Conservation (phyloP, 1,140 invertebrate genomes). For the Cephus cinctus region DNA sequence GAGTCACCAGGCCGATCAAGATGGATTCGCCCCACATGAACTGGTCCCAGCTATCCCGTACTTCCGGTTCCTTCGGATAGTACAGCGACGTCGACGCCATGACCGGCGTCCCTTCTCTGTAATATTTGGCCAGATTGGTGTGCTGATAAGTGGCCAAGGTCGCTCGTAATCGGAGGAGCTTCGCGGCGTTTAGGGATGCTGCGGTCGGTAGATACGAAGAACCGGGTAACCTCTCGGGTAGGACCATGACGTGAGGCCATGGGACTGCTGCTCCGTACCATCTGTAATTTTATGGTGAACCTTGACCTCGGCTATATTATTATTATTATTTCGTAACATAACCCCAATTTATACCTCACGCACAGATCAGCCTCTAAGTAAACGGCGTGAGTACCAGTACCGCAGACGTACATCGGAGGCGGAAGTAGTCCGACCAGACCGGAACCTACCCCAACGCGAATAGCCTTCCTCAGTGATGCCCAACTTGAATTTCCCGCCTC, state of each 20-base stretch:
- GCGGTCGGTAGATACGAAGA: slow-evolving; percentile 12
- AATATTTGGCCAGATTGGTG: slow-evolving; percentile 14
- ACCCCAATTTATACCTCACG: slow-evolving; percentile 18
- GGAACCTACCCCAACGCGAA: slow-evolving; percentile 18
- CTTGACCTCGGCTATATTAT: not conserved
- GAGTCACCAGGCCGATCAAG: slow-evolving; percentile 25
- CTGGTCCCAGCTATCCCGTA: slow-evolving; percentile 13
- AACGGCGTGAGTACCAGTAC: slow-evolving; percentile 1
- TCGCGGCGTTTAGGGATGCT: slow-evolving; percentile 10
- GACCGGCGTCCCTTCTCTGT: slow-evolving; percentile 13
- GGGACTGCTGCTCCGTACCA: slow-evolving; percentile 26
- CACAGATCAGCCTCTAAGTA: slow-evolving; percentile 23
- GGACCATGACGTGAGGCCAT: slow-evolving; percentile 21
- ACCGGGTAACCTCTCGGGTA: slow-evolving; percentile 23
- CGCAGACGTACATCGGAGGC: slow-evolving; percentile 26
- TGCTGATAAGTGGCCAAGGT: slow-evolving; percentile 23
- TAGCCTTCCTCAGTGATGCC: slow-evolving; percentile 16
- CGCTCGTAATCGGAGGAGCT: slow-evolving; percentile 19
- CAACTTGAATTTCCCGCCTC: slow-evolving; percentile 19
- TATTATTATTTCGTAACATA: not conserved
- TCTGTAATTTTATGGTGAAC: slow-evolving; percentile 13
- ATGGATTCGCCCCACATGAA: slow-evolving; percentile 28
- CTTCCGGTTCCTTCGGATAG: slow-evolving; percentile 14
- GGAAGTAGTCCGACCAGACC: slow-evolving; percentile 24
- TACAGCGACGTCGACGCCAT: slow-evolving; percentile 17